Base-by-base conservation (phyloP, 2,797 vertebrate species). In the Eurystomus glaucurus region DNA sequence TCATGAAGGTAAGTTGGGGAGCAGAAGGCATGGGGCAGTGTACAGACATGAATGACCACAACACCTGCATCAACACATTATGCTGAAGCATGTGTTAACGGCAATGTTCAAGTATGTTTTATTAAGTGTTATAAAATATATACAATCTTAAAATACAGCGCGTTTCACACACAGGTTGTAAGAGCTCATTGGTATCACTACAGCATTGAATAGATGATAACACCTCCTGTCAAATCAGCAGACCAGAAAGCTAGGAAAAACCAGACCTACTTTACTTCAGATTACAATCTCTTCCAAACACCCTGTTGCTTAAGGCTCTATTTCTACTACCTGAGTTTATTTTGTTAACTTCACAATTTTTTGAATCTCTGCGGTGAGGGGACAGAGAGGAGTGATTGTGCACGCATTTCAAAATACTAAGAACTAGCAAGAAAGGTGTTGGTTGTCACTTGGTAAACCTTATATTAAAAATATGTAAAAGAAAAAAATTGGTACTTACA, bases 401-500 rank as follows among this genome's bases (percentile, higher is more conserved):
- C 14, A 50, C 1, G 0, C 31, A 80, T 78, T 82, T 85, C 71
- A 85, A 70, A 79, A 72, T 6, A 76, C 12, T 23, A 57, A 58
- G 28, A 90, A 87, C 35, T 28, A 79, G 31, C 74, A 79, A 35
- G 91, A 84, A 95, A 89, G 97, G 91, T 2, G 55, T 93, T 93
- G 93, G 88, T 80, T 96, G 76, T 93, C 76, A 62, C 52, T 93
- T 71, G 95, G 97, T 96, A 97, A 98, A 97, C 78, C 82, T 85
- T 33, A 81, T 86, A 72, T 97, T 90, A 95, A 97, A 94, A 65
- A 95, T 92, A 94, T 10, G 31, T 92, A 95, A 95, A 97, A 97
- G 92, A 95, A 97, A 97, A 98, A 97, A 95, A 95, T 18, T 83
- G 90, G 89, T 98, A 98, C 95, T 98, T 98, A 97, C 94, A 98